These are phyloP conservation scores for Strigops habroptila DNA, from an alignment of 2,113 vertebrate genomes.

Conservation along the genomic window DNA sequence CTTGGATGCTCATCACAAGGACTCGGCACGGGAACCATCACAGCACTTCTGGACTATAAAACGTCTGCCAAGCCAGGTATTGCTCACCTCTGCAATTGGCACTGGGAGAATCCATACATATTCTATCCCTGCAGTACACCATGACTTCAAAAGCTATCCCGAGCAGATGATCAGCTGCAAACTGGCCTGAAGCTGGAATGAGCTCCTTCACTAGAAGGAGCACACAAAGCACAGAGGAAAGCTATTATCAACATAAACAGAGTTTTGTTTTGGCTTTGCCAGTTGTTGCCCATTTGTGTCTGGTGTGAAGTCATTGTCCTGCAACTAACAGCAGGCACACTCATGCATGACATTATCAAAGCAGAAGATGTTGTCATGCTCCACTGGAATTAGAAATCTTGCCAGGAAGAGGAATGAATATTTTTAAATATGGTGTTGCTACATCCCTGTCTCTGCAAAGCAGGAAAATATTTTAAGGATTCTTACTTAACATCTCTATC, in stretches of 20 bases:
- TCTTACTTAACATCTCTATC: background rate
- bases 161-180: background rate
- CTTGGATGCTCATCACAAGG: background rate
- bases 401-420: slow-evolving; percentile 9
- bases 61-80: background rate
- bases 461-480: background rate
- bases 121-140: background rate
- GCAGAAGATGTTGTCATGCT: slow-evolving; percentile 28
- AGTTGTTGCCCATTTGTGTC: background rate
- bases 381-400: slow-evolving; percentile 15
- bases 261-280: slow-evolving; percentile 2
- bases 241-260: background rate
- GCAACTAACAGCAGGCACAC: background rate
- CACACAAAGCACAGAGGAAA: background rate
- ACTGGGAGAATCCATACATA: background rate
- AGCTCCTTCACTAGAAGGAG: background rate
- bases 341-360: background rate
- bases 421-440: background rate
- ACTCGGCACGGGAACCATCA: background rate
- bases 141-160: background rate
- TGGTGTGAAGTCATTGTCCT: slow-evolving; percentile 12
- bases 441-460: background rate
- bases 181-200: background rate
- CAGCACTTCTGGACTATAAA: background rate
- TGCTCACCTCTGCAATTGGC: background rate